A percentile compares a stretch with the other conserved stretches of the same genome.
Conservation (phyloP, 2,797 vertebrate species). For the Schizopygopsis malacanthus region DNA sequence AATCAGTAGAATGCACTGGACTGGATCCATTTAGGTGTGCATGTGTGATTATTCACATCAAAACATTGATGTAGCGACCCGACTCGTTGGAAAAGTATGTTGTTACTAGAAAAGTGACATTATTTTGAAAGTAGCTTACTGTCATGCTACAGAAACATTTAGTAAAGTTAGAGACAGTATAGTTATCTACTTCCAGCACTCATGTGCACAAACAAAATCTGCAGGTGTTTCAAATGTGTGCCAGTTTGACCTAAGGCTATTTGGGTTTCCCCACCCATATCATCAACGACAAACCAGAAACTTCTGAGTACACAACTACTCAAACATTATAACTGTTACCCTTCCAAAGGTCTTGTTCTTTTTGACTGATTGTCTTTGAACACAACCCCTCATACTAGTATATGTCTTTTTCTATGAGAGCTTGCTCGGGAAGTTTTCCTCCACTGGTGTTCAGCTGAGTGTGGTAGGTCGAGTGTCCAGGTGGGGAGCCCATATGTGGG, state of each 20-base stretch:
- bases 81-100: not conserved
- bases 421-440: conserved; percentile 35
- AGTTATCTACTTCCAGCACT: not conserved
- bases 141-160: not conserved
- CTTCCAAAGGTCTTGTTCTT: not conserved
- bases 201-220: conserved; percentile 14
- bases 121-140: not conserved
- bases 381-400: conserved; percentile 30
- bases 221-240: conserved; percentile 43
- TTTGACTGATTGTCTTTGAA: conserved; percentile 33
- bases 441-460: conserved; percentile 36
- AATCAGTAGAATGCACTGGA: not conserved
- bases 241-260: conserved; percentile 43
- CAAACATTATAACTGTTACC: not conserved
- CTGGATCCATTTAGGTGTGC: not conserved
- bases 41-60: not conserved
- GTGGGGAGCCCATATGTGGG: conserved; percentile 59
- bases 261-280: conserved; percentile 27
- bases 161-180: not conserved
- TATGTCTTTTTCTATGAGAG: not conserved
- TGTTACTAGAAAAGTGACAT: not conserved
- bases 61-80: not conserved
- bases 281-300: conserved; percentile 40
- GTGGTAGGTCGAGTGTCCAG: conserved; percentile 55
- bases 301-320: not conserved